Evolutionary conservation across 92 coral and sea anemone genomes (phyloP).

Genomic region (Epizoanthus scotinus): DNA sequence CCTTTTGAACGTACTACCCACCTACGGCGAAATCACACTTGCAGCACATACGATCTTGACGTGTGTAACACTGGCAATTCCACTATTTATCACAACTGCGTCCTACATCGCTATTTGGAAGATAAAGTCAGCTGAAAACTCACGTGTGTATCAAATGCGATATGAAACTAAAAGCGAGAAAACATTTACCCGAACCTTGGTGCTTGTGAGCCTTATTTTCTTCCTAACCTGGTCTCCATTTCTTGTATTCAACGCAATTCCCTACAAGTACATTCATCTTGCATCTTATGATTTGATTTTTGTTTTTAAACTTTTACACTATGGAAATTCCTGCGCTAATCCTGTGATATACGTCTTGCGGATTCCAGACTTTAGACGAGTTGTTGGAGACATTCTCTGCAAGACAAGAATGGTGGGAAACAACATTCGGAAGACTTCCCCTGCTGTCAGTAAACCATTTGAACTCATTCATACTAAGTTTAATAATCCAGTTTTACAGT

Average conservation of each 20-base stretch:
- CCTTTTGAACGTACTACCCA: constrained; percentile 52
- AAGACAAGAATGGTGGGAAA: not conserved
- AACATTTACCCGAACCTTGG: constrained; percentile 61
- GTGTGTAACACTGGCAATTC: constrained; percentile 53
- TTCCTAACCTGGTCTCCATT: constrained; percentile 80
- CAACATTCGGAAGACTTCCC: no score
- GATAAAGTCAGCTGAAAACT: constrained; percentile 45
- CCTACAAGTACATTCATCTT: not conserved
- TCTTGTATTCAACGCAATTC: constrained; percentile 60
- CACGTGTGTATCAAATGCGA: constrained; percentile 13
- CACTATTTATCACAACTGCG: constrained; percentile 43
- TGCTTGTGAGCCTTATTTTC: constrained; percentile 62
- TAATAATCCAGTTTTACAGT: no score
- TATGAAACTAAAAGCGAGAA: constrained; percentile 40
- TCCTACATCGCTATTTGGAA: constrained; percentile 69
- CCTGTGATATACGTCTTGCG: constrained; percentile 79
- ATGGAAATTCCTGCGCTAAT: constrained; percentile 72
- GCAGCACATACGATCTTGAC: constrained; percentile 57
- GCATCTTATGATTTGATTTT: constrained; percentile 25
- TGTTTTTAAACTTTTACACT: constrained; percentile 66
- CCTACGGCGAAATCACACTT: constrained; percentile 12
- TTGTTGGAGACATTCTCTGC: constrained; percentile 6
- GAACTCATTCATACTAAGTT: no score
- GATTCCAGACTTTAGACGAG: constrained; percentile 67
- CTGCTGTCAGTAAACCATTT: no score